Evolutionary conservation across 2,888 invertebrate genomes (phyloP).

Genomic region (Drosophila neutralis): DNA sequence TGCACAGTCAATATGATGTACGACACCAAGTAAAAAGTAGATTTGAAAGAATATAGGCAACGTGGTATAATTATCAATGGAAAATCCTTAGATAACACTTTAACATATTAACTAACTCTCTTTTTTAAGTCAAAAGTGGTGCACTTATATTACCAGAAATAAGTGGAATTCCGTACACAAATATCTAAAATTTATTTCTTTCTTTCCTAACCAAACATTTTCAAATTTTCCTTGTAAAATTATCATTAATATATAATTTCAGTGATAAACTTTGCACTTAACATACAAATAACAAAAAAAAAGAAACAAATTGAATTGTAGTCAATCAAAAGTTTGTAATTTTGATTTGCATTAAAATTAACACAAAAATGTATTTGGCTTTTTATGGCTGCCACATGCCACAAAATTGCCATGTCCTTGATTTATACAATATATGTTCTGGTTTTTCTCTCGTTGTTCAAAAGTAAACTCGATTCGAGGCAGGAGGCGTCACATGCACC

Average conservation of each 20-base stretch:
- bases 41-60: too few relatives aligned
- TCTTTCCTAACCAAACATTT: conserved; percentile 1
- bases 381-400: conserved; percentile 19
- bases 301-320: conserved; percentile 21
- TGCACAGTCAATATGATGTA: too few relatives aligned
- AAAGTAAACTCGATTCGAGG: conserved; percentile 10
- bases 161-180: background rate
- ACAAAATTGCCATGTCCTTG: conserved; percentile 17
- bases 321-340: conserved; percentile 67
- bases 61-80: background rate
- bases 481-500: conserved; percentile 10
- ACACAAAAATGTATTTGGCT: conserved; percentile 31
- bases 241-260: conserved; percentile 12
- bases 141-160: background rate
- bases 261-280: conserved; percentile 30
- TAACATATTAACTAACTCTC: background rate
- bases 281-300: conserved; percentile 9
- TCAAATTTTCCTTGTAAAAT: conserved; percentile 2
- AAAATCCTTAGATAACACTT: background rate
- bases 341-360: conserved; percentile 71
- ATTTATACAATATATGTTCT: conserved; percentile 34
- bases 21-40: too few relatives aligned
- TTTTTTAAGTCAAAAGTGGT: background rate
- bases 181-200: background rate
- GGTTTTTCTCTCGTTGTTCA: background rate